A percentile compares a stretch with the other conserved stretches of the same genome.
phyloP scores from a whole-genome alignment of 2,888 invertebrate genomes.

The Augochlorella aurata region DNA sequence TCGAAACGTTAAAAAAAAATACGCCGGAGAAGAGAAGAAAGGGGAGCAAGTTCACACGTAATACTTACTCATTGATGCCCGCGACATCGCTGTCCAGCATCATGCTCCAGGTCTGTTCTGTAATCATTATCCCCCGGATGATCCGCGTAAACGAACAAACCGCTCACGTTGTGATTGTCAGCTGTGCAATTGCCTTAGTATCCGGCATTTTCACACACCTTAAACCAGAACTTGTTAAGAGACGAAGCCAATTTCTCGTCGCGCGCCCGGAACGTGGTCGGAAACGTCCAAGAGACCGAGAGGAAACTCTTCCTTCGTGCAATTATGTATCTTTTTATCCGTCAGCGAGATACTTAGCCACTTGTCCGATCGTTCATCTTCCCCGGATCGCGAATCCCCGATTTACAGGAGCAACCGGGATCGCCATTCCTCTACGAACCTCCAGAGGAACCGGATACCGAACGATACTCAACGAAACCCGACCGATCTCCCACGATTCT shows the following conservation, averaged over 20 bases:
- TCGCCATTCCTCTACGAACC: neutral
- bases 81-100: conserved; percentile 81
- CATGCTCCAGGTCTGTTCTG: conserved; percentile 82
- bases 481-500: conserved; percentile 9
- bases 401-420: neutral
- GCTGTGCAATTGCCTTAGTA: conserved; percentile 66
- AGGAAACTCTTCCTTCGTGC: neutral
- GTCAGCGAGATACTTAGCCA: neutral
- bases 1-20: neutral
- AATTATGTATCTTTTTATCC: neutral
- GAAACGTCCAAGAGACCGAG: conserved; percentile 12
- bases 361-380: neutral
- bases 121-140: conserved; percentile 81
- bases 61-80: conserved; percentile 80
- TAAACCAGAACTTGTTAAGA: conserved; percentile 67
- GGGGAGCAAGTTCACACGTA: neutral
- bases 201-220: conserved; percentile 71
- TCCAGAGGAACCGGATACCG: neutral
- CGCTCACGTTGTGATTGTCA: conserved; percentile 72
- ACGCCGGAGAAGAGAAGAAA: neutral
- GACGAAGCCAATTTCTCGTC: conserved; percentile 52
- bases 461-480: conserved; percentile 3
- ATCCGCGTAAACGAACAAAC: conserved; percentile 71
- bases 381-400: neutral
- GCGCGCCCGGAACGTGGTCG: conserved; percentile 33